phyloP scores from a whole-genome alignment of 2,888 invertebrate genomes.

The Andrena marginata region DNA sequence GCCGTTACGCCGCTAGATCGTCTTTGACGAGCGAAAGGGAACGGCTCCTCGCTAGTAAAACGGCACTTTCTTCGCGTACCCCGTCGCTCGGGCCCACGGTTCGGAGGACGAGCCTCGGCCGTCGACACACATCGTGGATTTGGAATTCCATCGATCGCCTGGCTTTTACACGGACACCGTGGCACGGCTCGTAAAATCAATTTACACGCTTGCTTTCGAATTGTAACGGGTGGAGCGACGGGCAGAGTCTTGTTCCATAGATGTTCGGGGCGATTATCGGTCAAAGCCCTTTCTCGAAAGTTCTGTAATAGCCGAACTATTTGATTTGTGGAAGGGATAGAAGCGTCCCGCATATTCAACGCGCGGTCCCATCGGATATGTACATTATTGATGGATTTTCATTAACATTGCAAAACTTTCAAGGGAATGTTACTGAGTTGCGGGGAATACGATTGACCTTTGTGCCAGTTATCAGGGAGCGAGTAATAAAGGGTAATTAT shows the following conservation, averaged over 20 bases:
- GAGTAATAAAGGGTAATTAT: background rate
- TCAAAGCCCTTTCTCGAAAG: background rate
- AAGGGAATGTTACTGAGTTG: background rate
- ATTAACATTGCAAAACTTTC: background rate
- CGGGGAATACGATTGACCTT: slow-evolving; percentile 9
- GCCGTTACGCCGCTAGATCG: background rate
- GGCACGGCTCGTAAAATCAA: no score
- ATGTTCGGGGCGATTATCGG: background rate
- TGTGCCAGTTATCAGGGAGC: background rate
- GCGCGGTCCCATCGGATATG: background rate
- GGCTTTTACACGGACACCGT: no score
- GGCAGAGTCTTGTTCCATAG: background rate
- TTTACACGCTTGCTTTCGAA: no score
- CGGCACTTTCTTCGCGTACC: slow-evolving; percentile 53
- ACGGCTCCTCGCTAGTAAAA: slow-evolving; percentile 35
- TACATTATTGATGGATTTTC: background rate
- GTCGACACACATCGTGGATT: slow-evolving; percentile 16
- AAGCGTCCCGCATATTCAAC: background rate
- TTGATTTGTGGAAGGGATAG: background rate
- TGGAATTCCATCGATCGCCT: background rate
- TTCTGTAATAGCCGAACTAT: background rate
- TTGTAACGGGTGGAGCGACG: no score
- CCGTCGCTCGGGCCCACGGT: background rate
- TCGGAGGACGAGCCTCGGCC: slow-evolving; percentile 12
- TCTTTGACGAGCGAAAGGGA: slow-evolving; percentile 14